Base-by-base conservation (phyloP, 2,113 vertebrate species). In the Todiramphus chloris region DNA sequence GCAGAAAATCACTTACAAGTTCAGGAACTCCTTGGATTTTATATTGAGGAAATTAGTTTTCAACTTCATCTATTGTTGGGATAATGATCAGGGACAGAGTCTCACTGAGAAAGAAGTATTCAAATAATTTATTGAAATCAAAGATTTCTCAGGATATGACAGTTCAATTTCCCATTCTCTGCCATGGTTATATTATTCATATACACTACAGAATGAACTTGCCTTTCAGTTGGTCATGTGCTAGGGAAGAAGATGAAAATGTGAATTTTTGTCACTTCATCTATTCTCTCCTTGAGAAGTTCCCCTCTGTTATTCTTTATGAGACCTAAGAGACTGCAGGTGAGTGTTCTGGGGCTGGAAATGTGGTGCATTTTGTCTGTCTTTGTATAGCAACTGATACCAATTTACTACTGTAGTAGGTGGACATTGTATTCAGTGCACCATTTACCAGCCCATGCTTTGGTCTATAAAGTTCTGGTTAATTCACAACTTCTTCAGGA, bases 131-230 rank as follows among this genome's bases (percentile, higher is more conserved):
- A 2, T 68, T 51, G 13, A 76, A 85, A 60, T 48, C 58, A 73
- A 3, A 74, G 51, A 91, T 91, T 35, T 44, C 62, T 58, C 3
- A 0, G 51, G 70, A 68, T 93, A 82, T 27, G 24, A 63, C 78
- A 39, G n/a, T 84, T 62, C 66, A 84, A 87, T 95, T 91, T 95
- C 82, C 70, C 39, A 2, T 72, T 72, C 33, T 85, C 50, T 79
- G 11, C 15, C 18, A 21, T 1, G 19, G 28, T n/a, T 70, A 46
- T 48, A 76, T 51, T 70, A 8, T 46, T 84, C n/a, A 63, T 5
- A 18, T 19, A 39, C 58, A 76, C 30, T 79, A 82, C 6, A n/a
- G 41, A 55, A 25, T 33, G 25, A 81, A 41, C 16, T 9, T 58
- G 64, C 14, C 28, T 75, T 69, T 55, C 23, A 70, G 6, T 44